A percentile compares a stretch with the other conserved stretches of the same genome.
These are phyloP conservation scores for Spondyliosoma cantharus DNA, from an alignment of 2,797 vertebrate genomes.

Conservation along the genomic window DNA sequence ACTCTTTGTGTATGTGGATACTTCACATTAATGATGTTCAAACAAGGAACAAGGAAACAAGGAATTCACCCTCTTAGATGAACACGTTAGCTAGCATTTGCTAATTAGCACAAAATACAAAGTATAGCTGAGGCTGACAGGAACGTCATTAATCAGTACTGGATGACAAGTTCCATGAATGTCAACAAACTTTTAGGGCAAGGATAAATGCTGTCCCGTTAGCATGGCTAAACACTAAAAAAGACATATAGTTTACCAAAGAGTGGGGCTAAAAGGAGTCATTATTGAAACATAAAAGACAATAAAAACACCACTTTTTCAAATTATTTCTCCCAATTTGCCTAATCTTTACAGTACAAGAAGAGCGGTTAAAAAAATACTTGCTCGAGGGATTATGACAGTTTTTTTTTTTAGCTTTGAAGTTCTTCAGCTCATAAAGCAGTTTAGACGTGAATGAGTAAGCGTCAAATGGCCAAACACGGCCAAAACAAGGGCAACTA, in stretches of 20 bases:
- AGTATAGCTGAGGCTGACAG: background rate
- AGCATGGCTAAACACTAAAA: background rate
- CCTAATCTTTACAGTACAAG: conserved; percentile 3
- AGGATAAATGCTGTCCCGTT: background rate
- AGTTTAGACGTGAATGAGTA: background rate
- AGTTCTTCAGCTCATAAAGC: conserved; percentile 1
- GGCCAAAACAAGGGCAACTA: conserved; percentile 1
- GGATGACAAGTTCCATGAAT: too few species aligned
- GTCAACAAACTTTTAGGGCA: background rate
- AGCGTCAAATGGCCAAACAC: conserved; percentile 3
- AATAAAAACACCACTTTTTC: background rate
- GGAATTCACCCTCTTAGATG: too few species aligned
- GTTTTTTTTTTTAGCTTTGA: conserved; percentile 2
- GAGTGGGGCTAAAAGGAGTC: background rate
- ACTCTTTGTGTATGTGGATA: background rate
- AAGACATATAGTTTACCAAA: background rate
- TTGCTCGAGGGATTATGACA: background rate
- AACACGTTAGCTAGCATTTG: background rate
- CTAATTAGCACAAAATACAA: background rate
- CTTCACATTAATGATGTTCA: background rate
- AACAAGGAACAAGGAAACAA: too few species aligned
- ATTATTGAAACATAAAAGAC: background rate
- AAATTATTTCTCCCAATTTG: conserved; percentile 7
- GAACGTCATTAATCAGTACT: background rate
- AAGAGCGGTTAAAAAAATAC: conserved; percentile 10